Evolutionary conservation across 2,113 vertebrate genomes (phyloP).

Genomic region (Centropus unirufus): DNA sequence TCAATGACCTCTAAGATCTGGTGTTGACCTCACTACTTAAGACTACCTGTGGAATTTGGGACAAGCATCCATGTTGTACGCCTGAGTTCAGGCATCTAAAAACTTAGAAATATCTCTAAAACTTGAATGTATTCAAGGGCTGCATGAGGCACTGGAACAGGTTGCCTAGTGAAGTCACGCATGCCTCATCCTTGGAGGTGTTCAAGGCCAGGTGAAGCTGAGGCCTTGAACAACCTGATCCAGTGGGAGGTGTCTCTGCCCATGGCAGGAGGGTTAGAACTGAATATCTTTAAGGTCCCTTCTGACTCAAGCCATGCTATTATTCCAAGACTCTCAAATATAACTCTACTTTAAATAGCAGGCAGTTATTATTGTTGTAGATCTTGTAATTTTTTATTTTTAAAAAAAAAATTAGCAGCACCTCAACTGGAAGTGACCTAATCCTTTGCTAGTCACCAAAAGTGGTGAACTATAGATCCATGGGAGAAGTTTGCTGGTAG

Average conservation of each 20-base stretch:
- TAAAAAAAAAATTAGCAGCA: neutral
- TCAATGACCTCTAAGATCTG: neutral
- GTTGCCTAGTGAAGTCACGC: too few relatives aligned
- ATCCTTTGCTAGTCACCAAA: neutral
- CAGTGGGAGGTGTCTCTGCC: too few relatives aligned
- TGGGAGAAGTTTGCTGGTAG: too few relatives aligned
- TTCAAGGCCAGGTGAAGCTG: too few relatives aligned
- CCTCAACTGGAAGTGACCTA: neutral
- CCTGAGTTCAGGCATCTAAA: neutral
- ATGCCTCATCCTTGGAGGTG: too few relatives aligned
- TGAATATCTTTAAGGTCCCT: too few relatives aligned
- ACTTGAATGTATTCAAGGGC: neutral
- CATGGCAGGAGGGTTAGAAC: too few relatives aligned
- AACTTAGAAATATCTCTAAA: neutral
- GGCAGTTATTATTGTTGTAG: neutral
- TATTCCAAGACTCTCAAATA: neutral
- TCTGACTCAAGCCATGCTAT: too few relatives aligned
- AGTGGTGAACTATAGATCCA: neutral
- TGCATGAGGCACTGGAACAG: too few relatives aligned
- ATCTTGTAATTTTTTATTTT: neutral
- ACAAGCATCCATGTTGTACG: neutral
- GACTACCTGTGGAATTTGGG: neutral
- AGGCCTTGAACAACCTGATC: too few relatives aligned
- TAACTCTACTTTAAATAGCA: neutral
- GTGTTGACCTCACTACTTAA: neutral